Evolutionary conservation across 2,888 invertebrate genomes (phyloP).

Genomic region (Clunio marinus): DNA sequence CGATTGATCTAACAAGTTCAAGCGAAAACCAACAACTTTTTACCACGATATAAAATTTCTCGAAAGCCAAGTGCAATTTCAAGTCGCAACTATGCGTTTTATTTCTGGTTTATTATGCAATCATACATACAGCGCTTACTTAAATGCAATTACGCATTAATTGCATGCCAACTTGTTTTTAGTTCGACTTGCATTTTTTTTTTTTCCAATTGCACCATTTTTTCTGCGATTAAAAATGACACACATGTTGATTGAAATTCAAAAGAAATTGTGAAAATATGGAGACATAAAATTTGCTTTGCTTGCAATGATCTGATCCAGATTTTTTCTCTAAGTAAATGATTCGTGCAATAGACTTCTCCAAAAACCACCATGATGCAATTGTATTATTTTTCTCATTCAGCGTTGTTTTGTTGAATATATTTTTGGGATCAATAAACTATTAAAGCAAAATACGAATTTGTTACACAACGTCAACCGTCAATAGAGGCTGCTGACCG

Average conservation of each 20-base stretch:
- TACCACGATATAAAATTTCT: background rate
- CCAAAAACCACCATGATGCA: background rate
- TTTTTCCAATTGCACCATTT: constrained; percentile 11
- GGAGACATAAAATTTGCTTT: background rate
- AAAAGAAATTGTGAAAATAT: constrained; percentile 12
- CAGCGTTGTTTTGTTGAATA: background rate
- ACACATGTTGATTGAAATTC: background rate
- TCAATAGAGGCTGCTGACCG: constrained; percentile 21
- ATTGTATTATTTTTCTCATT: background rate
- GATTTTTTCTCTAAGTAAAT: background rate
- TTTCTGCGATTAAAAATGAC: background rate
- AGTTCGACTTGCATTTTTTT: constrained; percentile 16
- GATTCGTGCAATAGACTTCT: constrained; percentile 1
- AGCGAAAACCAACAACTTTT: background rate
- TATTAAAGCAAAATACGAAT: background rate
- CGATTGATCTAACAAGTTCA: background rate
- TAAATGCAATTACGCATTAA: constrained; percentile 12
- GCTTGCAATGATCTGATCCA: background rate
- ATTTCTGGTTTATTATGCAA: constrained; percentile 9
- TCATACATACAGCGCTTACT: background rate
- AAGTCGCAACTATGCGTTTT: constrained; percentile 22
- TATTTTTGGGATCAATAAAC: background rate
- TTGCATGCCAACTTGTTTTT: background rate
- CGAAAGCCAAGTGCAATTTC: constrained; percentile 15
- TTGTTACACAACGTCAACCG: constrained; percentile 9